A percentile compares a stretch with the other conserved stretches of the same genome.
These are phyloP conservation scores for Melieria picta DNA, from an alignment of 2,888 invertebrate species.

Conservation along the genomic window DNA sequence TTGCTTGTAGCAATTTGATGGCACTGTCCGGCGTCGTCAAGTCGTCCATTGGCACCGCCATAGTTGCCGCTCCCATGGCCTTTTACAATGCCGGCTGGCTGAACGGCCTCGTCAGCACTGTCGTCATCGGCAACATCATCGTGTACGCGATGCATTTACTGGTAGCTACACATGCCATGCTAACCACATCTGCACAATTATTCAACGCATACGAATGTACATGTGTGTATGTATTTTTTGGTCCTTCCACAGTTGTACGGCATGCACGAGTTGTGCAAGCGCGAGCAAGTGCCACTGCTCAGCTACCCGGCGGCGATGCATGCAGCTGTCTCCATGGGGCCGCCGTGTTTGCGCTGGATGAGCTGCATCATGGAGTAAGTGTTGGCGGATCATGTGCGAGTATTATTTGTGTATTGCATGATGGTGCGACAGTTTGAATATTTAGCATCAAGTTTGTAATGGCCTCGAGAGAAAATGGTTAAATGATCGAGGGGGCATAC, in stretches of 20 bases:
- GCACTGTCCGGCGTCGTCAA: slow-evolving; percentile 88
- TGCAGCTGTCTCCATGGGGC: slow-evolving; percentile 78
- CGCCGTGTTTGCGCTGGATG: slow-evolving; percentile 70
- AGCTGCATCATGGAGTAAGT: slow-evolving; percentile 68
- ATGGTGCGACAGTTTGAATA: too few species aligned
- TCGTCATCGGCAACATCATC: slow-evolving; percentile 81
- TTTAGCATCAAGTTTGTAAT: too few species aligned
- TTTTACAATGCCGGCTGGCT: slow-evolving; percentile 85
- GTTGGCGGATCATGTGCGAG: not conserved
- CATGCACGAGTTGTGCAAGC: slow-evolving; percentile 66
- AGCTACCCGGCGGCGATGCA: slow-evolving; percentile 86
- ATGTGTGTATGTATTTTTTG: not conserved
- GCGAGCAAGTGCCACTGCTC: slow-evolving; percentile 74
- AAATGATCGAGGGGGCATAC: too few species aligned
- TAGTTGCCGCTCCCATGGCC: slow-evolving; percentile 92
- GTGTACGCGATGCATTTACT: slow-evolving; percentile 90
- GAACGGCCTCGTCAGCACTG: slow-evolving; percentile 80
- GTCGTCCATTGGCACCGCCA: slow-evolving; percentile 92
- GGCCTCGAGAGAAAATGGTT: too few species aligned
- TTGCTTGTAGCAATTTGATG: slow-evolving; percentile 65
- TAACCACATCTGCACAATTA: not conserved
- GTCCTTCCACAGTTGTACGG: slow-evolving; percentile 43
- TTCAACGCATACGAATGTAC: not conserved
- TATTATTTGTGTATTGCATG: too few species aligned
- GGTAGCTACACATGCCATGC: slow-evolving; percentile 38